Conservation (phyloP, 1,140 invertebrate species). For the Cherax quadricarinatus region DNA sequence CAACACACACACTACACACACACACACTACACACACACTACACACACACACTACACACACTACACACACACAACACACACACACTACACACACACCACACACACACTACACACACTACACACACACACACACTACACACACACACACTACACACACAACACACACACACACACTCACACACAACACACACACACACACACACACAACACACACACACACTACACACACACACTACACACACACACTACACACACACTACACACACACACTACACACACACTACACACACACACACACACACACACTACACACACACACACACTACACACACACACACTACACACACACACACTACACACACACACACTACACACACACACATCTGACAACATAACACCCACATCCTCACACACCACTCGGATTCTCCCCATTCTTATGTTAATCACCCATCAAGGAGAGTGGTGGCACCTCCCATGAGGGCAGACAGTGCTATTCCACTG, state of each 20-base stretch:
- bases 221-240: conserved; percentile 8
- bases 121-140: conserved; percentile 19
- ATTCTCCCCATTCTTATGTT: conserved; percentile 24
- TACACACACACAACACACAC: not conserved
- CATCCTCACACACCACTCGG: not conserved
- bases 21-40: conserved; percentile 13
- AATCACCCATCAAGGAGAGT: conserved; percentile 5
- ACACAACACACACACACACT: conserved; percentile 27
- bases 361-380: conserved; percentile 15
- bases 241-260: too few species aligned
- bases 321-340: not conserved
- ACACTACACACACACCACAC: not conserved
- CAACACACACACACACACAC: too few species aligned
- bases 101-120: too few species aligned
- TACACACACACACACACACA: conserved; percentile 41
- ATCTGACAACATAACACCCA: not conserved
- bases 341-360: conserved; percentile 25
- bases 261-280: conserved; percentile 14
- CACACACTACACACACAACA: not conserved
- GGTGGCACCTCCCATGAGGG: not conserved
- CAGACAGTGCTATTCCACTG: not conserved
- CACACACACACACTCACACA: not conserved
- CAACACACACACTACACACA: conserved; percentile 18
- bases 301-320: conserved; percentile 16
- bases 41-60: conserved; percentile 33